Conservation (phyloP, 2,797 vertebrate genomes). For the Pangasius djambal region DNA sequence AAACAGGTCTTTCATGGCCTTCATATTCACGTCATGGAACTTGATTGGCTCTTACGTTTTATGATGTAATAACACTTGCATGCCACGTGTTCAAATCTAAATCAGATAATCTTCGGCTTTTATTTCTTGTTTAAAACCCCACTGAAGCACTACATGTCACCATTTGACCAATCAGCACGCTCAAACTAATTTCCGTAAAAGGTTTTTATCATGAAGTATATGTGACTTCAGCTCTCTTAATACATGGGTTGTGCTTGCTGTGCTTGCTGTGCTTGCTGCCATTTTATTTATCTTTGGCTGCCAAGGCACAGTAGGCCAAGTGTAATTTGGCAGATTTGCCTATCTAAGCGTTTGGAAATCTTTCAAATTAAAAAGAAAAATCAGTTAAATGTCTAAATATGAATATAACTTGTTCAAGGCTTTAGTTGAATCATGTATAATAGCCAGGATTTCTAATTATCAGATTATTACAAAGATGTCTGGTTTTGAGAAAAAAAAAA, state of each 20-base stretch:
- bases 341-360: not conserved
- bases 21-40: not conserved
- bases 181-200: not conserved
- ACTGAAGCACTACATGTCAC: not conserved
- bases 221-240: not conserved
- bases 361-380: not conserved
- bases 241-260: not conserved
- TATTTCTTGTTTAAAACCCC: not conserved
- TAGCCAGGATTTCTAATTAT: not conserved
- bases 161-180: not conserved
- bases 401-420: not conserved
- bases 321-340: not conserved
- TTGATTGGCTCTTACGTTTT: not conserved
- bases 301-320: not conserved
- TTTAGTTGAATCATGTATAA: not conserved
- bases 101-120: not conserved
- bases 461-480: not conserved
- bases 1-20: not conserved
- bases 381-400: not conserved
- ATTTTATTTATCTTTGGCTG: not conserved
- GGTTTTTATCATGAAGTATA: not conserved
- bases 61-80: not conserved
- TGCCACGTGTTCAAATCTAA: not conserved
- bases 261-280: not conserved
- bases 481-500: not conserved